phyloP scores from a whole-genome alignment of 2,888 invertebrate species.

The Orthonychiurus folsomi region DNA sequence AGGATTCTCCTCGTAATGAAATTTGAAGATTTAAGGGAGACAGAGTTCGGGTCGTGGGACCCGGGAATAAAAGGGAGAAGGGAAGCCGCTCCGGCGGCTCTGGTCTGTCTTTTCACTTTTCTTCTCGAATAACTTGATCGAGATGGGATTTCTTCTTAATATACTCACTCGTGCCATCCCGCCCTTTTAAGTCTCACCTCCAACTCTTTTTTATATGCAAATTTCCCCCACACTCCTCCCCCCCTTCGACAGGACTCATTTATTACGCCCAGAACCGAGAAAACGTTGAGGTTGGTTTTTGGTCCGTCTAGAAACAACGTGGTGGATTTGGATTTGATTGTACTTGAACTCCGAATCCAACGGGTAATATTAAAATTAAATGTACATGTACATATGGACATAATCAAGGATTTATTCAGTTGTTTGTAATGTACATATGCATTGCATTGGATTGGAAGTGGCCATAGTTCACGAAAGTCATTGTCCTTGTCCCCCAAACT shows the following conservation, averaged over 20 bases:
- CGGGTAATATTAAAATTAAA: no score
- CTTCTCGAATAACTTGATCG: constrained; percentile 12
- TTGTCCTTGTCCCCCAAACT: no score
- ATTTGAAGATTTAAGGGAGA: constrained; percentile 25
- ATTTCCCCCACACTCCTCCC: background rate
- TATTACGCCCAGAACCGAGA: background rate
- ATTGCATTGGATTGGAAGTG: no score
- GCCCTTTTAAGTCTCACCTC: background rate
- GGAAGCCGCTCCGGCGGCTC: no score
- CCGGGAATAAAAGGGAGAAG: constrained; percentile 5
- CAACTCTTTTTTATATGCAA: constrained; percentile 1
- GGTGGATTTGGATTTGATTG: no score
- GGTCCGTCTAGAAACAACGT: no score
- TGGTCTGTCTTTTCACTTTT: constrained; percentile 1
- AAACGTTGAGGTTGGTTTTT: background rate
- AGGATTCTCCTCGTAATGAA: constrained; percentile 25
- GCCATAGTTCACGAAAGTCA: no score
- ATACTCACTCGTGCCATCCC: background rate
- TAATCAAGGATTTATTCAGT: no score
- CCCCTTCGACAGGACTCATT: background rate
- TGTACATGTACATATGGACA: no score
- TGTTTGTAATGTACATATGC: no score
- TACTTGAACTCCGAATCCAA: no score
- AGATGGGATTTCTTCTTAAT: constrained; percentile 22
- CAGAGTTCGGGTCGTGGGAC: constrained; percentile 2